Base-by-base conservation (phyloP, 2,113 vertebrate species). In the Phalacrocorax carbo region DNA sequence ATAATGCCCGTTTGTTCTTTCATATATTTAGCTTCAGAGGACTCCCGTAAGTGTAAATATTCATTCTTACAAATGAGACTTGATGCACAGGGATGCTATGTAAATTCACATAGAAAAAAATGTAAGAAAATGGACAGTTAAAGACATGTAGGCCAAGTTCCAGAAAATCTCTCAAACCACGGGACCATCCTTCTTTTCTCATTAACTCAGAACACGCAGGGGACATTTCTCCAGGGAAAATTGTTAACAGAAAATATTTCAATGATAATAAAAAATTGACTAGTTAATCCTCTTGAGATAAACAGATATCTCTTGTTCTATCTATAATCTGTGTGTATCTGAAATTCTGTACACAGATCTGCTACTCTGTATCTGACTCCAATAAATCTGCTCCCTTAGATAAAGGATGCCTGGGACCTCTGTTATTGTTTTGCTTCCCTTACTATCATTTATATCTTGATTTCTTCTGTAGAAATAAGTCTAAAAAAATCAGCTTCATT, bases 251-350 rank as follows among this genome's bases (percentile, higher is more conserved):
- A 82, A 85, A 90, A 54, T 66, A 85, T 69, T 91, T 84, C 48
- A 52, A 4, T 32, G 19, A 9, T 13, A 82, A 72, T 49, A 38
- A 90, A 82, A 94, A 57, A 42, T 0, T 44, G 21, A 62, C 27
- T 66, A 73, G 13, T 3, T 61, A 66, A 54, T 77, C 30, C 46
- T 86, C 20, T 66, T 72, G 42, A 84, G 62, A 54, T 32, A 88
- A 87, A 85, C 7, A 55, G 4, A 17, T 68, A n/a, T 61, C 21
- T 80, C 36, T 42, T 61, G 3, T 54, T 77, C 40, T 61, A 10
- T 30, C n/a, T 61, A 26, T 46, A 87, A 68, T 15, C 48, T 0
- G 0, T 58, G 27, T 7, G 18, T 80, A 80, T 54, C 1, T 3
- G 42, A 77, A 92, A 90, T 54, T 88, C 54, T 61, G 7, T 40